These are phyloP conservation scores for Probaryconus sp. DNA, from an alignment of 1,140 invertebrate genomes.

Conservation along the genomic window DNA sequence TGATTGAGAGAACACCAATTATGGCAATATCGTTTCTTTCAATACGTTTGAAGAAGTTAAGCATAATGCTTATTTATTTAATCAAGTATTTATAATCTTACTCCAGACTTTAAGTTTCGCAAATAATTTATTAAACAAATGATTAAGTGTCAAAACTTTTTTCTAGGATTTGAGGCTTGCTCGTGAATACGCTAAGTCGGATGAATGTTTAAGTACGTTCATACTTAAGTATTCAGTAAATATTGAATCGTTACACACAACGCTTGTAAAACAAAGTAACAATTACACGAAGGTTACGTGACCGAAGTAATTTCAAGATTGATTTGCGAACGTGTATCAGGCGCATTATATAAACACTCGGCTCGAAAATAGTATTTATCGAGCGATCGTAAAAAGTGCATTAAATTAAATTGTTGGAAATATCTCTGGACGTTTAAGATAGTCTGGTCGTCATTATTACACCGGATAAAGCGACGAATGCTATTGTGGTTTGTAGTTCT, in stretches of 20 bases:
- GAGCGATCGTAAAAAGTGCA: constrained; percentile 1
- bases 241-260: constrained; percentile 31
- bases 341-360: constrained; percentile 2
- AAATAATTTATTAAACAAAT: constrained; percentile 25
- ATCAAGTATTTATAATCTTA: constrained; percentile 6
- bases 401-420: constrained; percentile 21
- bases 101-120: constrained; percentile 1
- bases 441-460: constrained; percentile 44
- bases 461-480: constrained; percentile 44
- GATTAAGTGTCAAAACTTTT: constrained; percentile 33
- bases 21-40: no score
- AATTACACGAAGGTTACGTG: constrained; percentile 21
- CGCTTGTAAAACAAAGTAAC: constrained; percentile 35
- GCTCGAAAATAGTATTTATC: constrained; percentile 23
- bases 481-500: constrained; percentile 48
- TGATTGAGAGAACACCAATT: no score
- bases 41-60: no score
- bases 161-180: constrained; percentile 29
- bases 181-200: constrained; percentile 26
- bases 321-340: constrained; percentile 9
- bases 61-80: no score
- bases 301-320: constrained; percentile 8
- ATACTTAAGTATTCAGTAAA: constrained; percentile 34
- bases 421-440: constrained; percentile 19
- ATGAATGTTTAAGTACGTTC: constrained; percentile 39